Conservation (phyloP, 2,797 vertebrate species). For the Oreochromis grahami region DNA sequence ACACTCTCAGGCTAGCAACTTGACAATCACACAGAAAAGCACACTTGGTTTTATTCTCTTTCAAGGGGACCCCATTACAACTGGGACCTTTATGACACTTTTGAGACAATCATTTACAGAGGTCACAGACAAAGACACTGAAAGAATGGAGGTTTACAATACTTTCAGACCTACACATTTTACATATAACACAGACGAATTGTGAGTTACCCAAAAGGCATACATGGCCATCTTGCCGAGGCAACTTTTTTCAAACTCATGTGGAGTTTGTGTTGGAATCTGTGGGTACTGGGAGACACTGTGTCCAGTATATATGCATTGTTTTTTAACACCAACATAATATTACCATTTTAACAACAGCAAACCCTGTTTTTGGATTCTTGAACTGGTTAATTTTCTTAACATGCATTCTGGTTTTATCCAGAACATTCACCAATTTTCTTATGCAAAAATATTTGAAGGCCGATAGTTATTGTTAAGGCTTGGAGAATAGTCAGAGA, state of each 20-base stretch:
- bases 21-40: background rate
- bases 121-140: background rate
- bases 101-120: fast-evolving
- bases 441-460: background rate
- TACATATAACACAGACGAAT: background rate
- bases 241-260: background rate
- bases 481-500: background rate
- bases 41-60: background rate
- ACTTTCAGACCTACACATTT: background rate
- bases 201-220: fast-evolving
- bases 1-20: background rate
- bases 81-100: background rate
- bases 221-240: background rate
- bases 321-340: background rate
- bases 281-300: background rate
- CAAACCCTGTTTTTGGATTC: background rate
- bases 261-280: background rate
- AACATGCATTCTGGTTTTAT: background rate
- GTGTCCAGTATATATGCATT: fast-evolving
- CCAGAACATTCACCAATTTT: background rate
- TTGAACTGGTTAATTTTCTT: background rate
- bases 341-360: background rate
- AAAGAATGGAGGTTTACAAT: background rate
- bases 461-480: background rate
- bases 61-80: background rate